Percentiles rank a stretch among this genome's conserved stretches.
These are phyloP conservation scores for Phocides pigmalion DNA, from an alignment of 1,140 invertebrate species.

Conservation along the genomic window DNA sequence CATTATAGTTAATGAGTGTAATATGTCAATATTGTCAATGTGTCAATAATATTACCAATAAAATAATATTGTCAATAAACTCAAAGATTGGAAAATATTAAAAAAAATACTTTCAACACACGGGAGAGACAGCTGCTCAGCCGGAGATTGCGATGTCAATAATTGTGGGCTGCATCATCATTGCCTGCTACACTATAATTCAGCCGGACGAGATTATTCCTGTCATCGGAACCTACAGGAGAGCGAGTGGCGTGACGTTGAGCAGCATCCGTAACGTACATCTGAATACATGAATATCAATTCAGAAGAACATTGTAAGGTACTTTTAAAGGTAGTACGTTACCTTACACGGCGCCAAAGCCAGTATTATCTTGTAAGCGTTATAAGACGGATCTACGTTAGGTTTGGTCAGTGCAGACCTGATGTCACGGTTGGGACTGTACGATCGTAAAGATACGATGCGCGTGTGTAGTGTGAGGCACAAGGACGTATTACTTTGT, in stretches of 20 bases:
- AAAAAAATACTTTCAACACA: slow-evolving; percentile 35
- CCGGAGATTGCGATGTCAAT: slow-evolving; percentile 35
- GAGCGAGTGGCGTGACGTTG: not conserved
- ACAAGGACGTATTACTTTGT: slow-evolving; percentile 31
- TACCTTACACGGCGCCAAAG: slow-evolving; percentile 40
- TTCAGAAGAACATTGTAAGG: not conserved
- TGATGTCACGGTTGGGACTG: slow-evolving; percentile 17
- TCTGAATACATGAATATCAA: slow-evolving; percentile 25
- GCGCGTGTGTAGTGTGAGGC: slow-evolving; percentile 31
- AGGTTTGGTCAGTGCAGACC: slow-evolving; percentile 26
- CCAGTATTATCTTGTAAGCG: slow-evolving; percentile 16
- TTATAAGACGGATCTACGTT: slow-evolving; percentile 40
- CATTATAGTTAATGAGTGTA: slow-evolving; percentile 19
- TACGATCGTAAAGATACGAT: too few relatives aligned
- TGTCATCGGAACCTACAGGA: too few relatives aligned
- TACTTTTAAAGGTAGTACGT: slow-evolving; percentile 38
- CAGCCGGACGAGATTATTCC: slow-evolving; percentile 3
- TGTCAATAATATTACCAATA: too few relatives aligned
- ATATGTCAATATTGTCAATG: slow-evolving; percentile 37
- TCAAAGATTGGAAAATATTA: slow-evolving; percentile 40
- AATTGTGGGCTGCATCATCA: slow-evolving; percentile 41
- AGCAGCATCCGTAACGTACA: slow-evolving; percentile 21
- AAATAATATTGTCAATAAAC: too few relatives aligned
- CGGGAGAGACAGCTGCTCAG: slow-evolving; percentile 28
- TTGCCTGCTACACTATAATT: slow-evolving; percentile 36